phyloP scores from a whole-genome alignment of 2,113 vertebrate genomes.

The Rhinoptilus africanus region DNA sequence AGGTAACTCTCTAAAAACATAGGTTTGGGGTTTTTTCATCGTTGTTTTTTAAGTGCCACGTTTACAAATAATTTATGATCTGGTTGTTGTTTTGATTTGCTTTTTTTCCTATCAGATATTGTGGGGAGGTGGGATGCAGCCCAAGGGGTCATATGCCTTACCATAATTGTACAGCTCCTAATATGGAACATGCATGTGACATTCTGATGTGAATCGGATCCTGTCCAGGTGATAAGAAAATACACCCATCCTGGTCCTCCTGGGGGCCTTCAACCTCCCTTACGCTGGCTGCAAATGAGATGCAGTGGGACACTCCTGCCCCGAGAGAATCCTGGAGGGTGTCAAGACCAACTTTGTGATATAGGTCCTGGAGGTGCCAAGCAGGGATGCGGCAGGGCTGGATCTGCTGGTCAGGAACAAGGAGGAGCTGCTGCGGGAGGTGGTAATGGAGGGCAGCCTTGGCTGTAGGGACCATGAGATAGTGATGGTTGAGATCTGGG shows the following conservation, averaged over 20 bases:
- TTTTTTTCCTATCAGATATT: not conserved
- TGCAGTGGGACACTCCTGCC: not conserved
- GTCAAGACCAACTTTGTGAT: not conserved
- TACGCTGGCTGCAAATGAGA: not conserved
- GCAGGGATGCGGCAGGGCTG: not conserved
- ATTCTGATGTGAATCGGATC: not conserved
- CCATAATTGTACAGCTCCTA: not conserved
- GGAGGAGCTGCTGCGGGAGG: not conserved
- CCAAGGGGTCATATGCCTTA: not conserved
- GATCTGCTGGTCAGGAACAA: not conserved
- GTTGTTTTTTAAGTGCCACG: not conserved
- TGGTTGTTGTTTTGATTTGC: not conserved
- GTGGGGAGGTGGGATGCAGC: not conserved
- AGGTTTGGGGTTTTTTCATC: fast-evolving
- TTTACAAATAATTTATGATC: not conserved
- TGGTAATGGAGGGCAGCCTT: not conserved
- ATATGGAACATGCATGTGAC: not conserved
- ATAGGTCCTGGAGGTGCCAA: not conserved
- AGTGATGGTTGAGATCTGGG: not conserved
- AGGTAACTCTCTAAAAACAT: not conserved
- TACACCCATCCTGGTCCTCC: not conserved
- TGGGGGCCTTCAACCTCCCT: not conserved
- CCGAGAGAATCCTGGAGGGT: not conserved
- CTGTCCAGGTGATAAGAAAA: not conserved
- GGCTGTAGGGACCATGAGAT: not conserved